Evolutionary conservation across 1,140 invertebrate genomes (phyloP).

Genomic region (Anastrepha obliqua): DNA sequence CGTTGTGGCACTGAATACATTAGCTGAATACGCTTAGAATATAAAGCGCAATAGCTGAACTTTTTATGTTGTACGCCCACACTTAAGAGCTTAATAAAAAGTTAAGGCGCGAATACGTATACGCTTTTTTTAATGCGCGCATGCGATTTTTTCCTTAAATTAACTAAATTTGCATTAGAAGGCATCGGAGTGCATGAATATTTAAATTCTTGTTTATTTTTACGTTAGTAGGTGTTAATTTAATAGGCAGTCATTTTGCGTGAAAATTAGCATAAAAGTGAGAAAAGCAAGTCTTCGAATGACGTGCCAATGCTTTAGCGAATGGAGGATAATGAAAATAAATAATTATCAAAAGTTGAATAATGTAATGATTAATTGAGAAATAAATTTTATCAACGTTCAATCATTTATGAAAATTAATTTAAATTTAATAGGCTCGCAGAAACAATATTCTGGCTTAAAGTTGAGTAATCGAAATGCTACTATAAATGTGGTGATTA

Average conservation of each 20-base stretch:
- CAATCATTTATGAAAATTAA: not conserved
- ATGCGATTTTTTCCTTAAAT: not conserved
- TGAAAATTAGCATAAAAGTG: constrained; percentile 5
- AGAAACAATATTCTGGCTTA: too few relatives aligned
- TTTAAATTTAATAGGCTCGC: not conserved
- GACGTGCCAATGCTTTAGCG: not conserved
- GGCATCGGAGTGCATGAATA: not conserved
- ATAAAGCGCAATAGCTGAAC: not conserved
- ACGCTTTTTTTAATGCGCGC: not conserved
- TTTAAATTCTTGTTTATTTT: not conserved
- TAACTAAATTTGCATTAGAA: not conserved
- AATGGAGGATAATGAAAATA: not conserved
- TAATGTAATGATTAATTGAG: too few relatives aligned
- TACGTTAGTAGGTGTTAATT: not conserved
- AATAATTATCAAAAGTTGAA: too few relatives aligned
- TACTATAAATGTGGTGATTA: too few relatives aligned
- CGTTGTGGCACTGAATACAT: constrained; percentile 13
- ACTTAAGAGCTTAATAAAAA: not conserved
- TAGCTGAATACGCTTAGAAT: not conserved
- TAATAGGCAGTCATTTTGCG: not conserved
- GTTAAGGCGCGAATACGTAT: not conserved
- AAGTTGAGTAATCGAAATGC: too few relatives aligned
- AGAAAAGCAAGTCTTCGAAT: not conserved
- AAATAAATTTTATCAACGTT: too few relatives aligned
- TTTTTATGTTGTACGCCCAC: not conserved